Percentiles rank a stretch among this genome's conserved stretches.
Conservation (phyloP, 2,797 vertebrate genomes). For the Hoplostethus atlanticus region DNA sequence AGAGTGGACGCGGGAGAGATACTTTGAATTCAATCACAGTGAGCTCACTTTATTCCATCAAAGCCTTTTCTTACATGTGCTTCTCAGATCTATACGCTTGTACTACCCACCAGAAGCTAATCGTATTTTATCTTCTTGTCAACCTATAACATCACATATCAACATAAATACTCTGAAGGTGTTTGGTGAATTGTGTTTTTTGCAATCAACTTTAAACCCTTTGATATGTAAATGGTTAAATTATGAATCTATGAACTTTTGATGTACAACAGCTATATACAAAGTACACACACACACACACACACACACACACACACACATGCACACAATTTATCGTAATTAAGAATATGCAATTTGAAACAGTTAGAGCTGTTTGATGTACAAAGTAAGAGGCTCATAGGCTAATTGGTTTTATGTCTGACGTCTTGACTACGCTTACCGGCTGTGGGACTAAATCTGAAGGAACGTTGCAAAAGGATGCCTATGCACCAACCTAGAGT, state of each 20-base stretch:
- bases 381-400: background rate
- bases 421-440: background rate
- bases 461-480: background rate
- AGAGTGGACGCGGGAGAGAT: constrained; percentile 5
- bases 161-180: constrained; percentile 47
- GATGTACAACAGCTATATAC: constrained; percentile 39
- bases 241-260: constrained; percentile 46
- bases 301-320: constrained; percentile 1
- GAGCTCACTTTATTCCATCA: constrained; percentile 28
- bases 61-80: constrained; percentile 32
- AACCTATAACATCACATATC: constrained; percentile 43
- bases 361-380: constrained; percentile 10
- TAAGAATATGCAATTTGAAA: constrained; percentile 37
- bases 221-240: constrained; percentile 66
- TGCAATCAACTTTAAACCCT: constrained; percentile 49
- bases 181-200: constrained; percentile 28
- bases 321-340: constrained; percentile 26
- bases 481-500: background rate
- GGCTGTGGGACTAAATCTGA: background rate
- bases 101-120: constrained; percentile 7
- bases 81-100: constrained; percentile 2
- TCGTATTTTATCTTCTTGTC: constrained; percentile 41
- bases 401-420: constrained; percentile 8
- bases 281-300: constrained; percentile 44
- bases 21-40: constrained; percentile 19